Conservation (phyloP, 2,797 vertebrate genomes). For the Decapterus maruadsi region DNA sequence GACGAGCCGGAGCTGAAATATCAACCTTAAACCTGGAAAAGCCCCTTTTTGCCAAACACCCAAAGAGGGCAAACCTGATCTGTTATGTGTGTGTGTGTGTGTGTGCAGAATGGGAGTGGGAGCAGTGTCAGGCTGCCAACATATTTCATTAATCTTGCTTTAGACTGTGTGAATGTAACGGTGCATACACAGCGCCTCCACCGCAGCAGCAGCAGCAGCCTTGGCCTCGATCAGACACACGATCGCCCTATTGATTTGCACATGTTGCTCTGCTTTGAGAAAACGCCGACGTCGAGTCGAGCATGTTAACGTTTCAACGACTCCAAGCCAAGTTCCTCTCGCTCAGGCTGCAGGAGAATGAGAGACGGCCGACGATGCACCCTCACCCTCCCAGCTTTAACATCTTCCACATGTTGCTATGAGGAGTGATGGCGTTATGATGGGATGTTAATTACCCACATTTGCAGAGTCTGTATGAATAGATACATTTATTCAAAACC, state of each 20-base stretch:
- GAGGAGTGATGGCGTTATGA: slow-evolving; percentile 29
- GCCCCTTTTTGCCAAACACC: slow-evolving; percentile 21
- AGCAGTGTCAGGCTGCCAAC: slow-evolving; percentile 56
- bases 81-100: slow-evolving; percentile 32
- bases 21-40: slow-evolving; percentile 55
- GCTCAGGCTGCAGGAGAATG: slow-evolving; percentile 34
- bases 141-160: slow-evolving; percentile 68
- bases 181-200: slow-evolving; percentile 42
- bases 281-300: no score
- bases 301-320: slow-evolving; percentile 42
- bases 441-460: slow-evolving; percentile 47
- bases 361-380: slow-evolving; percentile 43
- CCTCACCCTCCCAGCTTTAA: slow-evolving; percentile 58
- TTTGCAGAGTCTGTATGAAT: slow-evolving; percentile 3
- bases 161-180: slow-evolving; percentile 38
- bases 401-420: slow-evolving; percentile 70
- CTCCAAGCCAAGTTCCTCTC: slow-evolving; percentile 52
- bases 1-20: slow-evolving; percentile 40
- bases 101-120: slow-evolving; percentile 33
- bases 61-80: slow-evolving; percentile 40
- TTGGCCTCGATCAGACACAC: slow-evolving; percentile 62
- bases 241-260: slow-evolving; percentile 63
- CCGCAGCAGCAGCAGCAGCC: slow-evolving; percentile 20
- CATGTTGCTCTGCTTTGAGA: slow-evolving; percentile 53
- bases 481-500: slow-evolving; percentile 7